phyloP scores from a whole-genome alignment of 2,888 invertebrate genomes.

The Conistra vaccinii region DNA sequence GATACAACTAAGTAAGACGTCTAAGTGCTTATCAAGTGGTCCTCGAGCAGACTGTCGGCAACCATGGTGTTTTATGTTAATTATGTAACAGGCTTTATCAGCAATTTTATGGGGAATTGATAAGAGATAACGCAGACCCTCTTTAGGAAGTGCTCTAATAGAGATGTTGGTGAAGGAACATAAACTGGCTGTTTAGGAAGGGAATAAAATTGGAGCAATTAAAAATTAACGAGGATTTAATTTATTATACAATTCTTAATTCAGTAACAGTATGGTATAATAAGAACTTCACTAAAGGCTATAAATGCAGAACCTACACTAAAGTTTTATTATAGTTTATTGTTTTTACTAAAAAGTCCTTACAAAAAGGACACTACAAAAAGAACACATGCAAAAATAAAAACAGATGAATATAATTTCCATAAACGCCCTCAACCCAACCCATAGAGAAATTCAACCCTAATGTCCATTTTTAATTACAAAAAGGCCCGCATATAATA shows the following conservation, averaged over 20 bases:
- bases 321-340: not conserved
- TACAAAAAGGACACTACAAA: not conserved
- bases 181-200: constrained; percentile 13
- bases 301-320: not conserved
- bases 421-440: constrained; percentile 38
- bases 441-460: constrained; percentile 67
- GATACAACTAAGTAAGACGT: constrained; percentile 42
- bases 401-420: constrained; percentile 30
- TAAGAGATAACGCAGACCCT: constrained; percentile 52
- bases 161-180: constrained; percentile 36
- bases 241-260: not conserved
- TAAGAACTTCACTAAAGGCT: not conserved
- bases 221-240: constrained; percentile 23
- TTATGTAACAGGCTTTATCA: constrained; percentile 59
- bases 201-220: constrained; percentile 30
- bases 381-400: constrained; percentile 2
- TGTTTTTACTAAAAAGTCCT: not conserved
- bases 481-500: constrained; percentile 80
- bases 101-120: constrained; percentile 61
- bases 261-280: not conserved
- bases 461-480: constrained; percentile 81
- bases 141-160: constrained; percentile 51
- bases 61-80: constrained; percentile 61
- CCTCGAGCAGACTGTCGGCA: constrained; percentile 47
- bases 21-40: constrained; percentile 63